Conservation (phyloP, 2,888 invertebrate genomes). For the Mellilla xanthometata region DNA sequence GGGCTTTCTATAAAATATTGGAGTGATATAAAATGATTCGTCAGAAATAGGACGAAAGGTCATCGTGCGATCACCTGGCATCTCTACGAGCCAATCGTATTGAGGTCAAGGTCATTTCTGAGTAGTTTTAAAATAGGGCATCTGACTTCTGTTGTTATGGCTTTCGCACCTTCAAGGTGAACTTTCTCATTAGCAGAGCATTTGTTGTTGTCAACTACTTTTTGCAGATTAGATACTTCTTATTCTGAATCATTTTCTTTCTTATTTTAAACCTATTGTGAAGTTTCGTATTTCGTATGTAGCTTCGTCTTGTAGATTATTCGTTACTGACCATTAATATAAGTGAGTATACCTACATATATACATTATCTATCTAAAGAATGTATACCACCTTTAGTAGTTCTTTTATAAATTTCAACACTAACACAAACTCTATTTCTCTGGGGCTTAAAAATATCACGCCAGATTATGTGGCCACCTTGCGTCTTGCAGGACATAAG, state of each 20-base stretch:
- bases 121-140: slow-evolving; percentile 57
- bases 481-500: too few relatives aligned
- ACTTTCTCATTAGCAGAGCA: slow-evolving; percentile 9
- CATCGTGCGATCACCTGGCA: slow-evolving; percentile 56
- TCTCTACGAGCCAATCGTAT: slow-evolving; percentile 59
- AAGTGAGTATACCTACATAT: too few relatives aligned
- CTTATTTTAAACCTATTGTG: too few relatives aligned
- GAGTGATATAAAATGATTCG: slow-evolving; percentile 35
- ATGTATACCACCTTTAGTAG: too few relatives aligned
- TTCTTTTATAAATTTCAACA: too few relatives aligned
- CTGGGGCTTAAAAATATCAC: too few relatives aligned
- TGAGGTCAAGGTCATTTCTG: slow-evolving; percentile 74
- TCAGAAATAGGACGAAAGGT: slow-evolving; percentile 52
- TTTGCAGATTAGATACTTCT: neutral
- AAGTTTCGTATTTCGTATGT: too few relatives aligned
- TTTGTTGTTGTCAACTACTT: slow-evolving; percentile 4
- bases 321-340: too few relatives aligned
- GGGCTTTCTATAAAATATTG: slow-evolving; percentile 6
- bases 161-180: slow-evolving; percentile 32
- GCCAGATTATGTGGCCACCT: too few relatives aligned
- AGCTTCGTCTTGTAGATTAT: too few relatives aligned
- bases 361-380: too few relatives aligned
- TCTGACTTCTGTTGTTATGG: slow-evolving; percentile 39
- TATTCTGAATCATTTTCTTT: neutral
- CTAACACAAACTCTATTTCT: too few relatives aligned